These are phyloP conservation scores for Pedetes capensis DNA, from an alignment of 2,113 vertebrate species.

Conservation along the genomic window DNA sequence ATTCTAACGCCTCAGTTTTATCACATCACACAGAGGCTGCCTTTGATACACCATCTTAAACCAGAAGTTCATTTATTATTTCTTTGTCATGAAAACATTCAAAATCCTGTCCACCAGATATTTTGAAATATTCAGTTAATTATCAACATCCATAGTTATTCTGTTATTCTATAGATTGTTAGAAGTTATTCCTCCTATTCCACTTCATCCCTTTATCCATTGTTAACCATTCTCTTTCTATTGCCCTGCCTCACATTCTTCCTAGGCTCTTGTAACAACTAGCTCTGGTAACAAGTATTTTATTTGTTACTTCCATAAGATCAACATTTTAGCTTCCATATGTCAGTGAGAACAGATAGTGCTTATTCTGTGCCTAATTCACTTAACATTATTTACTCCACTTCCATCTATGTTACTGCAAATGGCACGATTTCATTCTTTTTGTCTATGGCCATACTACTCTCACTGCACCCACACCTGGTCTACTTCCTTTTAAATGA, in stretches of 20 bases:
- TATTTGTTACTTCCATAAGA: neutral
- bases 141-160: too few relatives aligned
- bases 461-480: neutral
- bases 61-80: neutral
- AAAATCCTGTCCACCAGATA: neutral
- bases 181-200: neutral
- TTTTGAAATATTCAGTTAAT: neutral
- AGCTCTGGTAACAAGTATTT: neutral
- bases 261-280: neutral
- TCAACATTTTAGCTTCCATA: neutral
- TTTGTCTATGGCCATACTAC: neutral
- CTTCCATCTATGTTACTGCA: neutral
- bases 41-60: too few relatives aligned
- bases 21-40: too few relatives aligned
- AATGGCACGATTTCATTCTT: neutral
- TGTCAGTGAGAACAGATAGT: too few relatives aligned
- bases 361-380: neutral
- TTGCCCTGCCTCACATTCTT: neutral
- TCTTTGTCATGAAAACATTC: neutral
- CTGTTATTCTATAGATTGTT: neutral
- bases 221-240: neutral
- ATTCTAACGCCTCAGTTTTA: too few relatives aligned
- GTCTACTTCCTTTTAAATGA: neutral
- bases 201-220: accelerated
- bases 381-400: too few relatives aligned